Base-by-base conservation (phyloP, 2,888 invertebrate species). In the Agrotis puta region DNA sequence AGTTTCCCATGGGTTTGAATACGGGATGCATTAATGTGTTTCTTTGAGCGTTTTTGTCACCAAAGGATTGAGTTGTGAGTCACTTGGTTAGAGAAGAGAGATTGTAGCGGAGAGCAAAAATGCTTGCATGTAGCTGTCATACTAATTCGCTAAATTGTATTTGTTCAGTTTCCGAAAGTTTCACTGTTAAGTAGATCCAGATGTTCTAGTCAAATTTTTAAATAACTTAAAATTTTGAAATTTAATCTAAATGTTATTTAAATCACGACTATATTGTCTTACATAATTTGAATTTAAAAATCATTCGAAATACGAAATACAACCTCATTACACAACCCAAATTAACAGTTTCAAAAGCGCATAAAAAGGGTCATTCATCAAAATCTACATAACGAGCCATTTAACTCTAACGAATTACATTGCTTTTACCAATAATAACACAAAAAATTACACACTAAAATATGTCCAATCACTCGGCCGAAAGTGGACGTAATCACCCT, bases 401-500 rank as follows among this genome's bases (percentile, higher is more conserved):
- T 84, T 82, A 86, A 89, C 87, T 82, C 74, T 85, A 82, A 88
- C 85, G 89, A 90, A 92, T 91, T 91, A 92, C 89, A 91, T 85
- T 81, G 87, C 90, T 91, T 90, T 91, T 92, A 94, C 90, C 91
- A 94, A 94, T 94, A 94, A 93, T 92, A 90, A 88, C 88, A 89
- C 82, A 86, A 80, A 91, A 93, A 92, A 93, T 91, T 92, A 92
- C 85, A 90, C 84, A 89, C 87, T 80, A 89, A 92, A 93, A 93
- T 93, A 91, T 93, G 94, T 92, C 92, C 94, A 94, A 94, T 94
- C 93, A 94, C 90, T 81, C 84, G 87, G 64, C 77, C 88, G 79
- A 93, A 93, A 95, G 92, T 94, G 94, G 92, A 87, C 87, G 89
- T 93, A 94, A 95, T 93, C 87, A 92, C 88, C 88, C 91, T 91